These are phyloP conservation scores for Cercopithecus mona DNA, from an alignment of 2,113 vertebrate genomes.

Conservation along the genomic window DNA sequence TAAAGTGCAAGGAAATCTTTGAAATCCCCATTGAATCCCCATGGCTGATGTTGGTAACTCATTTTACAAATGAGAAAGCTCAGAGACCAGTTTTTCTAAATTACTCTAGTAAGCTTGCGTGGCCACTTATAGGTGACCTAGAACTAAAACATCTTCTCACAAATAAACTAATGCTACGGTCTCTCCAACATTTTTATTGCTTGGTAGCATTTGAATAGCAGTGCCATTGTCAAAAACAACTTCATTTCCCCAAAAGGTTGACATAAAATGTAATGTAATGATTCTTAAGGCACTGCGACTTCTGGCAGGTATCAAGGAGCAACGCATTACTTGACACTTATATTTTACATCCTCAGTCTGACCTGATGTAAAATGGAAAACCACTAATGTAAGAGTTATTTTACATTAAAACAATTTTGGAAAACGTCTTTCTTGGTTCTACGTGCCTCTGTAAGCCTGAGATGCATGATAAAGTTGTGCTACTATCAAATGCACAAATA, in stretches of 20 bases:
- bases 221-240: neutral
- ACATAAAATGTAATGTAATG: neutral
- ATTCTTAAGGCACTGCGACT: neutral
- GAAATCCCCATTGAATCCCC: neutral
- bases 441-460: neutral
- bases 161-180: neutral
- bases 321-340: neutral
- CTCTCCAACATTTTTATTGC: neutral
- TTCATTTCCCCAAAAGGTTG: neutral
- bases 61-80: neutral
- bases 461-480: neutral
- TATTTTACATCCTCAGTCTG: neutral
- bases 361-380: neutral
- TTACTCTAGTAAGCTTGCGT: neutral
- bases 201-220: neutral
- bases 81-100: neutral
- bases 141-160: neutral
- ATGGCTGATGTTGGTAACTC: neutral
- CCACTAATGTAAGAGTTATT: neutral
- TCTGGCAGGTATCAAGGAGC: neutral
- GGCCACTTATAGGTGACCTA: neutral
- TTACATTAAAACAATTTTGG: neutral
- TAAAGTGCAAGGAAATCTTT: neutral
- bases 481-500: neutral
- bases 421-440: neutral